Conservation (phyloP, 2,797 vertebrate species). For the Phataginus tetradactyla region DNA sequence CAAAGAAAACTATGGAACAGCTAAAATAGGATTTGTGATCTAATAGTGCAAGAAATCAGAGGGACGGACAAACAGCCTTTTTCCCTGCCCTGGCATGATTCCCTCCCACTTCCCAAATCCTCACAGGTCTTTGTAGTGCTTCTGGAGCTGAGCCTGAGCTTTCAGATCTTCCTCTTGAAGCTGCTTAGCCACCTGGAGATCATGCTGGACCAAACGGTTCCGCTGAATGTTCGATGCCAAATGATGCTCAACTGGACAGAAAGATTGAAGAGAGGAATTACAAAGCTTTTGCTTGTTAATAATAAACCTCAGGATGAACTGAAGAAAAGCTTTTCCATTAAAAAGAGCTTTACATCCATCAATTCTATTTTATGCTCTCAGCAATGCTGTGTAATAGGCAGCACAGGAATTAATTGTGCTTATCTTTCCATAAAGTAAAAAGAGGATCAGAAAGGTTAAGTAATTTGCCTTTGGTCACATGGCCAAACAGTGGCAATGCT, state of each 20-base stretch:
- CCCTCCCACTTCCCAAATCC: slow-evolving; percentile 73
- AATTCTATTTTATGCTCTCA: not conserved
- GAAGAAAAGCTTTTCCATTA: not conserved
- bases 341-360: not conserved
- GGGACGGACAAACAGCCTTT: not conserved
- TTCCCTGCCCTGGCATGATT: not conserved
- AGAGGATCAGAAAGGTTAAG: not conserved
- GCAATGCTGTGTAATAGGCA: not conserved
- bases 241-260: slow-evolving; percentile 95
- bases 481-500: not conserved
- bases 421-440: not conserved
- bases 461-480: not conserved
- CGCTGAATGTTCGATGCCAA: slow-evolving; percentile 97
- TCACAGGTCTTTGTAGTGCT: slow-evolving; percentile 91
- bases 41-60: not conserved
- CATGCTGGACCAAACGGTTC: slow-evolving; percentile 95
- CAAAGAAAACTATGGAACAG: not conserved
- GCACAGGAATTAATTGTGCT: not conserved
- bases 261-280: slow-evolving; percentile 20
- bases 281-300: not conserved
- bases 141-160: slow-evolving; percentile 91
- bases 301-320: not conserved
- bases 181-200: slow-evolving; percentile 95
- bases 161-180: slow-evolving; percentile 95
- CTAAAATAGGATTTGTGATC: not conserved